Evolutionary conservation across 2,888 invertebrate genomes (phyloP), one percentile per base, ranked within the genome.

Genomic region (Nemapogon koenigi): DNA sequence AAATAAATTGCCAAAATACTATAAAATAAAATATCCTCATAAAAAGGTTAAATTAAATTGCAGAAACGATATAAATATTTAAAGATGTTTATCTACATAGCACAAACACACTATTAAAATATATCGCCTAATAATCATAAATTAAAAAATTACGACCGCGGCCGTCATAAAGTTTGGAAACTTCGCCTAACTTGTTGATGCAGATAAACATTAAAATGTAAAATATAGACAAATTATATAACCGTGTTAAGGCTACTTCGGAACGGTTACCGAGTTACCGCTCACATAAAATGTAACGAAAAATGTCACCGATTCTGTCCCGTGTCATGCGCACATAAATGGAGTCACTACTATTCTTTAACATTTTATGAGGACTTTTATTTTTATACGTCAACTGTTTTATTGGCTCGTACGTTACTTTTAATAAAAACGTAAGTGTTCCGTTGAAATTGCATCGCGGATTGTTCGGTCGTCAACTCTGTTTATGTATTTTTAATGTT

Each of bases 301-400:
- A 27, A 4, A 14, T 4, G 11, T n/a, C 28, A 14, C 28, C 6
- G 28, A n/a, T 27, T n/a, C 13, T 14, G n/a, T 7, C 28, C n/a
- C 28, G n/a, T 27, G n/a, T 27, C 13, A 27, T 27, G 14, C 13
- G 28, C 13, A n/a, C 49, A 46, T 49, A 58, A 57, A 59, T 57
- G 54, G 55, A 57, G 59, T 53, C 54, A 57, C 58, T 51, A 54
- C 4, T 13, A 14, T 50, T 50, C 44, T 44, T 46, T 47, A 49
- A 49, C 48, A 49, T 53, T 60, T 64, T 59, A 61, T 52, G 51
- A 46, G 46, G 50, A 56, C 57, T 46, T 58, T 59, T 50, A 55
- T 61, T 59, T 57, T n/a, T n/a, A n/a, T n/a, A n/a, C n/a, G n/a
- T n/a, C n/a, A n/a, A n/a, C n/a, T n/a, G n/a, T n/a, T n/a, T n/a